Conservation (phyloP, 2,797 vertebrate genomes). For the Fratercula arctica region DNA sequence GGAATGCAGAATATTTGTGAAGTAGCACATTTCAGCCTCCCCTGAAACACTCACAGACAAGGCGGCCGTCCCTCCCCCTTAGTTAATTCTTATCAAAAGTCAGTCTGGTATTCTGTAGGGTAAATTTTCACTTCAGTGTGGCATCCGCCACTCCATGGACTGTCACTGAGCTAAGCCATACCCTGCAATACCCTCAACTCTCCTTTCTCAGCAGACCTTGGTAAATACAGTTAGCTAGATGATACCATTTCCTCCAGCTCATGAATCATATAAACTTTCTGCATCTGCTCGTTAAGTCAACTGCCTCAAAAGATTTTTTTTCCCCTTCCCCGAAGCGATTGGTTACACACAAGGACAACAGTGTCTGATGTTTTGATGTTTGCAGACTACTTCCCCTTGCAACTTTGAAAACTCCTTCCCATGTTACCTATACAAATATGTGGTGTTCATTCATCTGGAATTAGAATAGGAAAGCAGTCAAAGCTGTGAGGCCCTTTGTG, state of each 20-base stretch:
- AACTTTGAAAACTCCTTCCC: neutral
- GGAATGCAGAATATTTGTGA: neutral
- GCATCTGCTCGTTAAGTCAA: neutral
- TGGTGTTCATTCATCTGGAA: neutral
- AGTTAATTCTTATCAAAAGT: neutral
- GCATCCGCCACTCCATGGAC: neutral
- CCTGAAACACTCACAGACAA: neutral
- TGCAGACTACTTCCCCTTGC: neutral
- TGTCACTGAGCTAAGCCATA: neutral
- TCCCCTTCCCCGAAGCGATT: neutral
- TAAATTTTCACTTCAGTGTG: neutral
- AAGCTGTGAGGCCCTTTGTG: slow-evolving; percentile 8
- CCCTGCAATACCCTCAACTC: neutral
- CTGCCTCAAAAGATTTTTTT: neutral
- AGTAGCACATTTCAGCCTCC: neutral
- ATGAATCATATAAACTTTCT: neutral
- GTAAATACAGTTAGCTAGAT: neutral
- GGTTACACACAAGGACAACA: neutral
- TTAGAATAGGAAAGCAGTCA: neutral
- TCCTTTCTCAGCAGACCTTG: neutral
- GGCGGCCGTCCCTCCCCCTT: neutral
- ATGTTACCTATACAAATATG: neutral
- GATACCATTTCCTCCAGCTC: neutral
- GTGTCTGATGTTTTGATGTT: neutral
- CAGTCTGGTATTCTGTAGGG: neutral